Evolutionary conservation across 2,113 vertebrate genomes (phyloP).

Genomic region (Boleophthalmus pectinirostris): DNA sequence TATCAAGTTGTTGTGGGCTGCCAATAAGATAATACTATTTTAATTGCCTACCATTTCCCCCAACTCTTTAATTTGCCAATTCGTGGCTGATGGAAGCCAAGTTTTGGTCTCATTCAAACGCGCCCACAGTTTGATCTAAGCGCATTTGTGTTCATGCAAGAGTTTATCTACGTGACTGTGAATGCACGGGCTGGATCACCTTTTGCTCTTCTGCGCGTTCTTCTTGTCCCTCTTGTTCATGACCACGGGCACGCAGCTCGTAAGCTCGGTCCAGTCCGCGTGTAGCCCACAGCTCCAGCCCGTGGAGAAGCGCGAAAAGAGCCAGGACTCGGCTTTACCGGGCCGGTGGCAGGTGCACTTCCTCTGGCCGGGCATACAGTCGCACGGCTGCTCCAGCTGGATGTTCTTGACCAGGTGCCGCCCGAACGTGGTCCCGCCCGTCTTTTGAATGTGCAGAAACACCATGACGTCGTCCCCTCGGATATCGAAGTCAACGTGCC

Average conservation of each 20-base stretch:
- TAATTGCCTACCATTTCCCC: background rate
- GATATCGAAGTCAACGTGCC: constrained; percentile 86
- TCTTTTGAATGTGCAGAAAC: constrained; percentile 96
- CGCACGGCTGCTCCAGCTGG: constrained; percentile 90
- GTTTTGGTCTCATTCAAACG: background rate
- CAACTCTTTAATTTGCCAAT: background rate
- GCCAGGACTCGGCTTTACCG: constrained; percentile 89
- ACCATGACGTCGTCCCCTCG: constrained; percentile 91
- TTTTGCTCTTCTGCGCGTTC: constrained; percentile 49
- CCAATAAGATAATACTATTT: background rate
- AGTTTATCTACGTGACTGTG: background rate
- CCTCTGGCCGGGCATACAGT: constrained; percentile 89
- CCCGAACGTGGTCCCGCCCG: constrained; percentile 93
- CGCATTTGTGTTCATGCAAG: background rate
- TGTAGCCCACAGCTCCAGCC: constrained; percentile 91
- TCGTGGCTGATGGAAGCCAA: background rate
- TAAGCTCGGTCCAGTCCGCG: constrained; percentile 90
- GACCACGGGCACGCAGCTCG: constrained; percentile 86
- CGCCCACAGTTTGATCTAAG: background rate
- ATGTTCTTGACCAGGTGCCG: constrained; percentile 94
- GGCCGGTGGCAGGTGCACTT: constrained; percentile 94
- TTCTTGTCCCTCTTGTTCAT: constrained; percentile 87
- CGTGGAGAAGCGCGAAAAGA: constrained; percentile 90
- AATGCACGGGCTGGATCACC: constrained; percentile 47
- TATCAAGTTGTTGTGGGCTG: background rate